phyloP scores from a whole-genome alignment of 2,113 vertebrate genomes.

The Sylvia atricapilla region DNA sequence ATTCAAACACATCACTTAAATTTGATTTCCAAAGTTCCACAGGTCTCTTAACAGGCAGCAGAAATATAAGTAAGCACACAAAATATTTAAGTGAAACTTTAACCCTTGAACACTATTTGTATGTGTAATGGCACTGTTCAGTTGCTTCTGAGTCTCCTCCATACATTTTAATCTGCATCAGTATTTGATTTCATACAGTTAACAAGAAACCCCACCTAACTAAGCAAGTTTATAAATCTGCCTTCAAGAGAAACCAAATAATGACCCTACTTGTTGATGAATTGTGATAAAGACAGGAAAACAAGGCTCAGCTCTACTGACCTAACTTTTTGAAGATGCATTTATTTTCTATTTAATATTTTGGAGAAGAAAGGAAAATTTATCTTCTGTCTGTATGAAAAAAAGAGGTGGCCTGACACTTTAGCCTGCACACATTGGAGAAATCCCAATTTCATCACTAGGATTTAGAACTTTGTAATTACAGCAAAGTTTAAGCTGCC shows the following conservation, averaged over 20 bases:
- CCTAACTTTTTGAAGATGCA: not conserved
- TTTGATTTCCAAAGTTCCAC: not conserved
- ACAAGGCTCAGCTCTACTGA: not conserved
- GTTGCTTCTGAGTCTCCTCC: not conserved
- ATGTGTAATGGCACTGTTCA: not conserved
- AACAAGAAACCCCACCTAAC: not conserved
- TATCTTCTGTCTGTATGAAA: not conserved
- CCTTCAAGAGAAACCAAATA: not conserved
- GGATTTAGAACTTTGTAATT: not conserved
- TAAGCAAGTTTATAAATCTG: not conserved
- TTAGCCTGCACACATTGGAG: not conserved
- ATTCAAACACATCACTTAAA: not conserved
- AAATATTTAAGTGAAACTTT: not conserved
- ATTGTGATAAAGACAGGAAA: not conserved
- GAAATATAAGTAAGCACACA: not conserved
- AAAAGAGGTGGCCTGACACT: not conserved
- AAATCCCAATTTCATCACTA: not conserved
- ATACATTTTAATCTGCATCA: not conserved
- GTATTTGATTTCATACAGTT: not conserved
- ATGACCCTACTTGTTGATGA: not conserved
- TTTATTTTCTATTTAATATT: not conserved
- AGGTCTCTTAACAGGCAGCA: not conserved
- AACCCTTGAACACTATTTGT: not conserved
- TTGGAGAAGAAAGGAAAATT: not conserved
- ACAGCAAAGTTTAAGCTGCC: not conserved